Conservation (phyloP, 1,140 invertebrate genomes). For the Diachasma alloeum region DNA sequence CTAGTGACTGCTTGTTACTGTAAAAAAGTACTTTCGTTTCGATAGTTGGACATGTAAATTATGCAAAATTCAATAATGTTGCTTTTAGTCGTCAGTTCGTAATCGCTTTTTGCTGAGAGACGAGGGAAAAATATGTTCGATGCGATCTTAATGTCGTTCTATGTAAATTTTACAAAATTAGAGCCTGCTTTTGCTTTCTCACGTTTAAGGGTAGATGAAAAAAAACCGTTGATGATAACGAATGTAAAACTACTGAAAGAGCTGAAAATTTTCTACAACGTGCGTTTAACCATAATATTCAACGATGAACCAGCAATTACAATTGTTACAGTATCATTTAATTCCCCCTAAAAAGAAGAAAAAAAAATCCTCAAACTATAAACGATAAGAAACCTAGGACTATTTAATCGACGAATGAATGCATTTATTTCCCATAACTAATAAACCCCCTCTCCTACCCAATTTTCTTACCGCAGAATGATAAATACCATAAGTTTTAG, state of each 20-base stretch:
- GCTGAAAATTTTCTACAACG: constrained; percentile 8
- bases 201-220: constrained; percentile 7
- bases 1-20: background rate
- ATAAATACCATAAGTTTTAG: background rate
- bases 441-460: background rate
- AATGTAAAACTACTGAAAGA: background rate
- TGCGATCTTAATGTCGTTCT: constrained; percentile 24
- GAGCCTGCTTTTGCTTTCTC: constrained; percentile 12
- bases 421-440: background rate
- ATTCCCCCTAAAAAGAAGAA: background rate
- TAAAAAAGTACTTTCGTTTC: background rate
- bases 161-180: constrained; percentile 18
- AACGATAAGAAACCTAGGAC: background rate
- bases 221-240: constrained; percentile 5
- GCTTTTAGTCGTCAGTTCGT: constrained; percentile 20
- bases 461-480: background rate
- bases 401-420: constrained; percentile 8
- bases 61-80: background rate
- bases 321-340: constrained; percentile 18
- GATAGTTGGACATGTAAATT: background rate
- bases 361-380: constrained; percentile 6
- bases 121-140: constrained; percentile 6
- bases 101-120: background rate
- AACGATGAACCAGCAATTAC: constrained; percentile 14
- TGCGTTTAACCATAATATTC: background rate